These are phyloP conservation scores for Mystacornis crossleyi DNA, from an alignment of 2,113 vertebrate species.

Conservation along the genomic window DNA sequence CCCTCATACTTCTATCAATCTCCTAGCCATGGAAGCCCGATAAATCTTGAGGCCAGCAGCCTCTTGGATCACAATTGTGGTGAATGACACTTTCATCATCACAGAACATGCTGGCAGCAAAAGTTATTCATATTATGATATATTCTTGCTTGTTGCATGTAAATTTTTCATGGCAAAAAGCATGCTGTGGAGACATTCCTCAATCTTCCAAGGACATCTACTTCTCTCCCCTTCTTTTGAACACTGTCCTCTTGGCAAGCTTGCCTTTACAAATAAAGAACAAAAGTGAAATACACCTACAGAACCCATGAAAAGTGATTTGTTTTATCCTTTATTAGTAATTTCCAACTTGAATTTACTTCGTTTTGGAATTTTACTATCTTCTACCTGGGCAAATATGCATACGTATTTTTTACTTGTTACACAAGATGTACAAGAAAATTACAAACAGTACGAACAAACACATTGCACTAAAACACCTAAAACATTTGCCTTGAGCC, in stretches of 20 bases:
- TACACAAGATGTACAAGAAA: not conserved
- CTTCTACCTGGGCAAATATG: not conserved
- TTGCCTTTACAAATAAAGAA: not conserved
- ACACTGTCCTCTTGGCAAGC: not conserved
- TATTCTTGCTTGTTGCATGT: not conserved
- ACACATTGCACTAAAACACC: not conserved
- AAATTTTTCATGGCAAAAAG: not conserved
- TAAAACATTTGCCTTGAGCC: not conserved
- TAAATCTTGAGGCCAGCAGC: not conserved
- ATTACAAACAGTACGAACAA: not conserved
- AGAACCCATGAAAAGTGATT: not conserved
- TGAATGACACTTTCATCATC: not conserved
- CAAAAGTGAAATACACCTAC: not conserved
- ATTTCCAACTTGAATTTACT: not conserved
- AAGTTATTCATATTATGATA: not conserved
- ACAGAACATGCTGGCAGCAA: not conserved
- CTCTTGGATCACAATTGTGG: not conserved
- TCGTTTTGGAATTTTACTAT: not conserved
- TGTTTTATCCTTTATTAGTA: not conserved
- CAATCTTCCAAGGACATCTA: not conserved
- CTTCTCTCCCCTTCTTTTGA: not conserved
- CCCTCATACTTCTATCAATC: not conserved
- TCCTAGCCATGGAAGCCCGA: not conserved
- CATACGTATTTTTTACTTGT: not conserved
- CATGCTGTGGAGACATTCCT: not conserved